Evolutionary conservation across 2,797 vertebrate species (phyloP), one percentile per base, ranked within the genome.

Genomic region (Sebastes trivittatus): DNA sequence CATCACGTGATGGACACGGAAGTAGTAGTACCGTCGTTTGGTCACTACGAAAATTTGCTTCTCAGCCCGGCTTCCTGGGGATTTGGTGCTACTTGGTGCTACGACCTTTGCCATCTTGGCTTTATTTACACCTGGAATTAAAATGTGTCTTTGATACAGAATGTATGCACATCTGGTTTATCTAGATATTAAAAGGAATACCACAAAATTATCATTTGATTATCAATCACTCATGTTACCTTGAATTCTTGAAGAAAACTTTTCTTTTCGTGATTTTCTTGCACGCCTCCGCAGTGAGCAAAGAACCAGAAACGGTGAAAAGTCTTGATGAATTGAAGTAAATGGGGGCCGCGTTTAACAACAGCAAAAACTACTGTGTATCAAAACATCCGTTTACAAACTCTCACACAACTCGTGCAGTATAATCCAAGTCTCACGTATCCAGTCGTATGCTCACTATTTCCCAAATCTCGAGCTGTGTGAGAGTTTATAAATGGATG

Each of bases 251-350:
- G 42, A 49, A 49, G 16, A 49, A 46, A 0, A 46, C 42, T 46
- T 38, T 38, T 38, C 38, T 38, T 38, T 38, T 38, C 13, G 18
- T 7, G 16, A 46, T 18, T 18, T 46, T 46, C 42, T 46, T 18
- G 16, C 42, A 20, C 0, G 6, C 42, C 42, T 46, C 42, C 6
- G 0, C 16, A 46, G 42, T 46, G 16, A 46, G 0, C 42, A 49
- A 49, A 20, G 42, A 49, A 62, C 11, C 60, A 32, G 30, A 62
- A 20, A 49, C 7, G 0, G 42, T 49, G 20, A 34, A 6, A 62
- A 34, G 60, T n/a, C 60, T 34, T 62, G 30, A 62, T 62, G 60
- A n/a, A 62, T 62, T 62, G 20, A 62, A 62, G 60, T 62, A 34
- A 62, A 62, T 6, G 27, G 20, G 11, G 9, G 36, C 30, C 30